These are phyloP conservation scores for Fundulus diaphanus DNA, from an alignment of 2,797 vertebrate genomes.

Conservation along the genomic window DNA sequence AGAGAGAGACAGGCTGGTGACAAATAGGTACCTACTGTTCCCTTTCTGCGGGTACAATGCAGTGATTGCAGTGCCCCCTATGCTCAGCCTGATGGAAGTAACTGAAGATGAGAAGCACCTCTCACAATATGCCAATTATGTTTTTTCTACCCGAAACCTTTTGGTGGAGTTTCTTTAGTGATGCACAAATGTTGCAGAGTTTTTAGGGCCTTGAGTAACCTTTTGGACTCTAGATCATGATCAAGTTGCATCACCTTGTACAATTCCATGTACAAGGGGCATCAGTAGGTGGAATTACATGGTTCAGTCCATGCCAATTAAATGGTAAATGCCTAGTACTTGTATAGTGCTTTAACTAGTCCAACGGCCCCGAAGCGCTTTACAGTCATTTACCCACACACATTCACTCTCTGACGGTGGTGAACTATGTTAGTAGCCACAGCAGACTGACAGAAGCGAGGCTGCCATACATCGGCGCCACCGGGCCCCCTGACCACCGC, in stretches of 20 bases:
- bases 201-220: neutral
- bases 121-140: neutral
- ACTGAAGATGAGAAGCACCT: conserved; percentile 4
- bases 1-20: conserved; percentile 55
- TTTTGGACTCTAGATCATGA: neutral
- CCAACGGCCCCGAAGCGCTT: too few relatives aligned
- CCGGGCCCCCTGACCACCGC: too few relatives aligned
- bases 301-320: too few relatives aligned
- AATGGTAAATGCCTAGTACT: too few relatives aligned
- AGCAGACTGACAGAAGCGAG: too few relatives aligned
- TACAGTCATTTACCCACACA: too few relatives aligned
- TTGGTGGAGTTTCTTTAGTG: neutral
- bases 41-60: conserved; percentile 72
- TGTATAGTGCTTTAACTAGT: too few relatives aligned
- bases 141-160: neutral
- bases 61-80: conserved; percentile 70
- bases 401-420: too few relatives aligned
- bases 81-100: conserved; percentile 7
- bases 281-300: too few relatives aligned
- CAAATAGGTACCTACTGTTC: conserved; percentile 66
- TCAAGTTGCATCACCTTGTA: neutral
- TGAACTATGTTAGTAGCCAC: too few relatives aligned
- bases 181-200: neutral
- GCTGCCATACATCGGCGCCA: too few relatives aligned
- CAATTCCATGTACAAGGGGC: too few relatives aligned